Percentiles rank a stretch among this genome's conserved stretches.
Evolutionary conservation across 2,797 vertebrate genomes (phyloP).

Genomic region (Acridotheres tristis): DNA sequence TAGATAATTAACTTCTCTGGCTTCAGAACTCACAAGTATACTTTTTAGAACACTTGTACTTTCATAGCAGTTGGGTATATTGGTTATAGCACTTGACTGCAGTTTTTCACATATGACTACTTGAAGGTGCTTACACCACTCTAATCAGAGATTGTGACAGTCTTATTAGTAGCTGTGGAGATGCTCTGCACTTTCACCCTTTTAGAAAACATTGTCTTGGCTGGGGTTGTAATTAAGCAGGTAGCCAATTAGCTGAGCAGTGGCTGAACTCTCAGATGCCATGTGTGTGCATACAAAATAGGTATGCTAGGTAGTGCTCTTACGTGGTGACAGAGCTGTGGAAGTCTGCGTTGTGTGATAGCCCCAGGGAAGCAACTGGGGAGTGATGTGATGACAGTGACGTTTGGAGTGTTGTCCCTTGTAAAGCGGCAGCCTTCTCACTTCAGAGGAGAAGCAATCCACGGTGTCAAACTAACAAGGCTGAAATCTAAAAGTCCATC

Average conservation of each 20-base stretch:
- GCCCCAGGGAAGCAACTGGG: not conserved
- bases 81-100: not conserved
- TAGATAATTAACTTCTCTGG: not conserved
- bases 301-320: not conserved
- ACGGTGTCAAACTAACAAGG: not conserved
- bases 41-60: not conserved
- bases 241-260: not conserved
- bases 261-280: not conserved
- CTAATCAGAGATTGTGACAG: not conserved
- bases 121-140: not conserved
- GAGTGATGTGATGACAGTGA: not conserved
- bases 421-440: not conserved
- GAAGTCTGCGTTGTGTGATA: not conserved
- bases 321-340: not conserved
- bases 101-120: fast-evolving
- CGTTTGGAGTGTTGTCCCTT: not conserved
- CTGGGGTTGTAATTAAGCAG: not conserved
- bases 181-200: not conserved
- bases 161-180: not conserved
- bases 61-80: not conserved
- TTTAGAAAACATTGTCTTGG: not conserved
- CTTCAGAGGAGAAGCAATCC: not conserved
- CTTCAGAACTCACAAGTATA: not conserved
- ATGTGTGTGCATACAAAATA: not conserved
- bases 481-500: not conserved